A percentile compares a stretch with the other conserved stretches of the same genome.
Evolutionary conservation across 2,888 invertebrate genomes (phyloP).

Genomic region (Miltochrista miniata): DNA sequence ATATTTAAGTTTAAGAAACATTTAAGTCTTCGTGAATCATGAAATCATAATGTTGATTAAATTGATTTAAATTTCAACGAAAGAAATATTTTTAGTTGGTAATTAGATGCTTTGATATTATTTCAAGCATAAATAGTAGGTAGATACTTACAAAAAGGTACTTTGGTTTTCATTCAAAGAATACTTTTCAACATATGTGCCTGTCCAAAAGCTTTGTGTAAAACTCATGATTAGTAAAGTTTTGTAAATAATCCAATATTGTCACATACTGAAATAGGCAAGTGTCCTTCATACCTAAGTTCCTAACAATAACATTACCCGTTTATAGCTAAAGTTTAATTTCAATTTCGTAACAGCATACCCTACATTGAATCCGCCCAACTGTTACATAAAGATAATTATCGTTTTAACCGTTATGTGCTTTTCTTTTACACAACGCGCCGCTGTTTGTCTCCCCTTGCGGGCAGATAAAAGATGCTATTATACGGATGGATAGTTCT

Average conservation of each 20-base stretch:
- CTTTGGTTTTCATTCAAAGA: background rate
- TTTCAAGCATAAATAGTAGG: too few species aligned
- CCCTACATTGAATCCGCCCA: conserved; percentile 21
- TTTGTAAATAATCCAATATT: conserved; percentile 3
- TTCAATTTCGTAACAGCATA: conserved; percentile 12
- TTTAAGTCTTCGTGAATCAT: too few species aligned
- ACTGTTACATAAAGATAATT: conserved; percentile 33
- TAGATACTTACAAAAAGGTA: too few species aligned
- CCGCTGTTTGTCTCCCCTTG: conserved; percentile 16
- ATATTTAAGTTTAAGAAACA: too few species aligned
- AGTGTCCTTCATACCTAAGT: conserved; percentile 1
- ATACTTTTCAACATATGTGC: background rate
- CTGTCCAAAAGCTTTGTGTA: background rate
- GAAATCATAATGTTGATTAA: too few species aligned
- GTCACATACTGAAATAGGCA: background rate
- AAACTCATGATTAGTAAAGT: background rate
- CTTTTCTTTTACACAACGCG: conserved; percentile 18
- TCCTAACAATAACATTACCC: conserved; percentile 1
- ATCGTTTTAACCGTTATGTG: conserved; percentile 21
- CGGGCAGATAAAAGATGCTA: conserved; percentile 37
- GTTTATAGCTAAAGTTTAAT: conserved; percentile 16
- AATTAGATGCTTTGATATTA: too few species aligned
- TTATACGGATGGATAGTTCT: conserved; percentile 36
- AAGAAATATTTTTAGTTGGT: too few species aligned
- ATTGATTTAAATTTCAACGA: too few species aligned